Evolutionary conservation across 2,113 vertebrate genomes (phyloP).

Genomic region (Gambusia holbrooki): DNA sequence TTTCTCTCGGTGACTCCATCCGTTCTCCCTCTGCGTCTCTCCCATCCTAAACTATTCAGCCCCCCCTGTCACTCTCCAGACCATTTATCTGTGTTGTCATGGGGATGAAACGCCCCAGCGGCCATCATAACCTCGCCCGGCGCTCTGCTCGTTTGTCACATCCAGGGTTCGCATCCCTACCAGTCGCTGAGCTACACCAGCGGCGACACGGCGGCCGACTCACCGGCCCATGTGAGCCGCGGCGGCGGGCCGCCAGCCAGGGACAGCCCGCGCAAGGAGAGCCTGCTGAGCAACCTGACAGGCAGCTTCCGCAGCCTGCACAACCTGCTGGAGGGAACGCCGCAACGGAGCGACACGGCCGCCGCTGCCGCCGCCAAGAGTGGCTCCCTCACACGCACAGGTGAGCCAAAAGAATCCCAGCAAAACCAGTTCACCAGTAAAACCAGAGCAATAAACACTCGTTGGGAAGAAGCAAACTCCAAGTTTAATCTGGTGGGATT

Average conservation of each 20-base stretch:
- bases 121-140: constrained; percentile 5
- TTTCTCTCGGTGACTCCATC: constrained; percentile 12
- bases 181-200: constrained; percentile 98
- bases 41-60: constrained; percentile 4
- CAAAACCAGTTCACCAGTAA: too few relatives aligned
- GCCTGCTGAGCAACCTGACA: constrained; percentile 94
- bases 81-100: background rate
- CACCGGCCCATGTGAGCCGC: constrained; percentile 90
- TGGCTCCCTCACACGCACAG: constrained; percentile 91
- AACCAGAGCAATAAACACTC: too few relatives aligned
- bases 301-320: constrained; percentile 97
- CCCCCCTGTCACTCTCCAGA: background rate
- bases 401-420: constrained; percentile 63
- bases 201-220: constrained; percentile 96
- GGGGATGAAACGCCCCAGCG: background rate
- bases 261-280: constrained; percentile 96
- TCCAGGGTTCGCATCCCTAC: constrained; percentile 94
- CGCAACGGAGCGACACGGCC: constrained; percentile 82
- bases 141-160: constrained; percentile 25
- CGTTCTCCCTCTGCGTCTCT: constrained; percentile 4
- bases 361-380: constrained; percentile 83
- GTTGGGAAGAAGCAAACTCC: too few relatives aligned
- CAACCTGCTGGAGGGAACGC: constrained; percentile 94
- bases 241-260: constrained; percentile 80
- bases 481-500: too few relatives aligned